Evolutionary conservation across 2,797 vertebrate species (phyloP).

Genomic region (Netta rufina): DNA sequence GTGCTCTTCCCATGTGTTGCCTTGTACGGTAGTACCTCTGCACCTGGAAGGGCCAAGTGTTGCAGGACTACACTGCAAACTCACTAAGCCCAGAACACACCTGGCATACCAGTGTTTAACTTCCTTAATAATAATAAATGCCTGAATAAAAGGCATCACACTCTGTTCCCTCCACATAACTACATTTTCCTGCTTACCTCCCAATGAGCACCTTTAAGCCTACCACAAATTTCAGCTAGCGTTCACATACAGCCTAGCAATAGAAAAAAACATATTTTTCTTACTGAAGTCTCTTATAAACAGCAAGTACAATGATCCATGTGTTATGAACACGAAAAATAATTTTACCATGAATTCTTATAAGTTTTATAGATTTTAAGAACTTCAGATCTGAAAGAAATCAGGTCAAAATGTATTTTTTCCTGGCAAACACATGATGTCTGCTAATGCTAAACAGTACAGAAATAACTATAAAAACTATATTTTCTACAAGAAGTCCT

Average conservation of each 20-base stretch:
- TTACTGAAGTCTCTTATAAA: background rate
- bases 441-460: background rate
- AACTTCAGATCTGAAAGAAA: background rate
- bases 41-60: background rate
- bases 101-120: background rate
- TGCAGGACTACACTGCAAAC: background rate
- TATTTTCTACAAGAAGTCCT: background rate
- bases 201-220: background rate
- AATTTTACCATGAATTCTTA: background rate
- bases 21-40: background rate
- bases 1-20: background rate
- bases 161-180: background rate
- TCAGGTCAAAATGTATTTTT: background rate
- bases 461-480: background rate
- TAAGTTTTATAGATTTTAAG: background rate
- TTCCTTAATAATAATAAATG: background rate
- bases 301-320: background rate
- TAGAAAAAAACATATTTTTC: rapidly evolving
- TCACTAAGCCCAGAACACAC: background rate
- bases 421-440: background rate
- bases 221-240: background rate
- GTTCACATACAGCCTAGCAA: background rate
- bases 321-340: background rate
- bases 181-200: background rate
- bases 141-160: background rate